Percentiles rank a stretch among this genome's conserved stretches.
Conservation (phyloP, 2,113 vertebrate genomes). For the Boleophthalmus pectinirostris region DNA sequence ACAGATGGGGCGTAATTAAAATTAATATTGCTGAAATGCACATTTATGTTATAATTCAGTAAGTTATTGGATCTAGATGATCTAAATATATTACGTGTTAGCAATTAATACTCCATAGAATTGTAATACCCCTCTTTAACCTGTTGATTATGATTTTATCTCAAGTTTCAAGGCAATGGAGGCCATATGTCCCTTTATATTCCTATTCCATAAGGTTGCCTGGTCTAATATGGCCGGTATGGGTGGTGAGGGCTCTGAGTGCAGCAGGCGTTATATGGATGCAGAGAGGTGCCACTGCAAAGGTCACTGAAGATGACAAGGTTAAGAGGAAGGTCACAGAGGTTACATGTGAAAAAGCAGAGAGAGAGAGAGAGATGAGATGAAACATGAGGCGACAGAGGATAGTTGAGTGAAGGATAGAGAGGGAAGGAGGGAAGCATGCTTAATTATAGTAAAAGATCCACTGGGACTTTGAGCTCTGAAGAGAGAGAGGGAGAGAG, state of each 20-base stretch:
- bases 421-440: constrained; percentile 27
- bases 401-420: constrained; percentile 16
- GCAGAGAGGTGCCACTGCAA: constrained; percentile 13
- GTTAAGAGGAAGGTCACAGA: constrained; percentile 45
- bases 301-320: constrained; percentile 53
- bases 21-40: too few relatives aligned
- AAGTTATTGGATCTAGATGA: too few relatives aligned
- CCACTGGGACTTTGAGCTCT: constrained; percentile 31
- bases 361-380: constrained; percentile 10
- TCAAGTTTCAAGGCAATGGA: too few relatives aligned
- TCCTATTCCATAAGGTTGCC: not conserved
- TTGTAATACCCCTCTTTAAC: too few relatives aligned
- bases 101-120: too few relatives aligned
- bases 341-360: constrained; percentile 27
- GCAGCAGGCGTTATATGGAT: not conserved
- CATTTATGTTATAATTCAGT: too few relatives aligned
- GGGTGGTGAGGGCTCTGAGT: constrained; percentile 4
- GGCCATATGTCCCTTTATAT: not conserved
- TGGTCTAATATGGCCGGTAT: not conserved
- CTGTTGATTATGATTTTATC: too few relatives aligned
- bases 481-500: not conserved
- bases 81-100: too few relatives aligned
- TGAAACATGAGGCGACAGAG: constrained; percentile 35
- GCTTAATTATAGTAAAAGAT: constrained; percentile 51
- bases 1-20: too few relatives aligned